A percentile compares a stretch with the other conserved stretches of the same genome.
Conservation (phyloP, 37 sponge, comb jelly and placozoan genomes). For the Beroe ovata region DNA sequence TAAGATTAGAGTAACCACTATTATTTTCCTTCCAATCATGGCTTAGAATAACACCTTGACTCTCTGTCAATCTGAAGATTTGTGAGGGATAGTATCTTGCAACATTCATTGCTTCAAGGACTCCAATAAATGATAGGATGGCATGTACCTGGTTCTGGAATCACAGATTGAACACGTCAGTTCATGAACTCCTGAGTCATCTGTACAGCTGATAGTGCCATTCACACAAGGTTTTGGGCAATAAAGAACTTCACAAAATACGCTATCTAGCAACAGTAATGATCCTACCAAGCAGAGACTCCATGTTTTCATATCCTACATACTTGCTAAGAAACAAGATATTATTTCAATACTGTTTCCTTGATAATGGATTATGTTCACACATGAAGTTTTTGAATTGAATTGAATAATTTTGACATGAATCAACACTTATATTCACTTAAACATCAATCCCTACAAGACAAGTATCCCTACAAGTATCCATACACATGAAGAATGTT, state of each 20-base stretch:
- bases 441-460: too few species aligned
- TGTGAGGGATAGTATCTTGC: too few species aligned
- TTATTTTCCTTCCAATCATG: neutral
- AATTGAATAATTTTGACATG: too few species aligned
- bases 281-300: neutral
- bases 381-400: too few species aligned
- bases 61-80: neutral
- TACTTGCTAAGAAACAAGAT: too few species aligned
- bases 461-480: too few species aligned
- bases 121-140: too few species aligned
- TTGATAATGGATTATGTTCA: too few species aligned
- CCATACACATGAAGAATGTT: too few species aligned
- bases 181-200: neutral
- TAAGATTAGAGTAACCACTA: neutral
- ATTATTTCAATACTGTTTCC: too few species aligned
- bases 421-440: too few species aligned
- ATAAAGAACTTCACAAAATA: neutral
- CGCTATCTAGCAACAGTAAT: neutral
- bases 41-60: neutral
- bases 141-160: neutral
- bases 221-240: neutral
- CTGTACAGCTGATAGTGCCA: neutral
- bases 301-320: neutral
- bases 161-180: neutral
- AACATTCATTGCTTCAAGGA: too few species aligned